Conservation (phyloP, 2,888 invertebrate genomes). For the Sclerodermus sp. region DNA sequence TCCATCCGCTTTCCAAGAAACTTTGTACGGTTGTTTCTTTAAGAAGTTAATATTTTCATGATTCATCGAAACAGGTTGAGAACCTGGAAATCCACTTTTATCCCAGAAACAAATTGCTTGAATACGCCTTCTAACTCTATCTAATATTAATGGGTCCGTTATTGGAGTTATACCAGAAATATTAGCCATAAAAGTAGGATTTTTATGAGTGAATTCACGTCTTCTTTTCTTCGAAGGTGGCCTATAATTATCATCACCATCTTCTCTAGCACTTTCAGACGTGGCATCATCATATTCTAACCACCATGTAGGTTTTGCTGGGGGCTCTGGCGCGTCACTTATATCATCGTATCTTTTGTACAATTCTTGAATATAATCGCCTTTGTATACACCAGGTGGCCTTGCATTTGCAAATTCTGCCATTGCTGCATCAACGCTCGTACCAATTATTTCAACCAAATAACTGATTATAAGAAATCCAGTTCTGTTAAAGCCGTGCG, state of each 20-base stretch:
- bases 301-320: constrained; percentile 87
- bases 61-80: constrained; percentile 98
- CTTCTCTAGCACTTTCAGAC: constrained; percentile 28
- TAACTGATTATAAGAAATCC: constrained; percentile 94
- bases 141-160: constrained; percentile 63
- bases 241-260: not conserved
- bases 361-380: constrained; percentile 89
- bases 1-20: constrained; percentile 99
- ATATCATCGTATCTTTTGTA: constrained; percentile 78
- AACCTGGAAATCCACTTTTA: constrained; percentile 86
- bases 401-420: constrained; percentile 75
- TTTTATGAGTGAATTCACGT: constrained; percentile 63
- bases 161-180: constrained; percentile 78
- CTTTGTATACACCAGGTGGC: constrained; percentile 96
- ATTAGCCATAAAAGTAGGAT: constrained; percentile 83
- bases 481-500: constrained; percentile 98
- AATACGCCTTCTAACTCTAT: constrained; percentile 72
- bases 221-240: constrained; percentile 54
- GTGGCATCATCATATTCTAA: constrained; percentile 59
- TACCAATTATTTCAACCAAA: constrained; percentile 82
- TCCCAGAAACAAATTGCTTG: constrained; percentile 83
- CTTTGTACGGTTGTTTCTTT: constrained; percentile 82
- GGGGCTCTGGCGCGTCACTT: constrained; percentile 69
- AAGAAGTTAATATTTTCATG: constrained; percentile 75
- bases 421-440: constrained; percentile 82